These are phyloP conservation scores for Agriopis leucophaearia DNA, from an alignment of 2,888 invertebrate species.

Conservation along the genomic window DNA sequence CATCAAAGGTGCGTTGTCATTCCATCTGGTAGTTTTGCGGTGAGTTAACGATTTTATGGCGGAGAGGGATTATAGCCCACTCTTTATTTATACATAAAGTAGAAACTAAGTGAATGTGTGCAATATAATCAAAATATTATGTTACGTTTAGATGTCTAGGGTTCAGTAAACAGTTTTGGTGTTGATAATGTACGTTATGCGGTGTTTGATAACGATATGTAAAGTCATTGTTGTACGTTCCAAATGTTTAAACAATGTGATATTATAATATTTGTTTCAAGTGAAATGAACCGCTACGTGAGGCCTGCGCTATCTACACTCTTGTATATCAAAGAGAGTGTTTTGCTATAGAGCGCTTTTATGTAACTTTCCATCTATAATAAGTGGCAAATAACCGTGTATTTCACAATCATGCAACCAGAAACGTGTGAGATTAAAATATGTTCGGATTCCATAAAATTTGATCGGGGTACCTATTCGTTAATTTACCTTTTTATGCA, in stretches of 20 bases:
- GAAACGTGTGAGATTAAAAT: no score
- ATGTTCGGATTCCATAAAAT: no score
- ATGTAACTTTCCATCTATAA: constrained; percentile 51
- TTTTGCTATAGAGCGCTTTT: constrained; percentile 27
- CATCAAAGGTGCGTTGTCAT: constrained; percentile 75
- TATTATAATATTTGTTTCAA: constrained; percentile 34
- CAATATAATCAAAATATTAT: constrained; percentile 78
- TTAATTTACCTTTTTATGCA: no score
- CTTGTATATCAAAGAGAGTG: constrained; percentile 42
- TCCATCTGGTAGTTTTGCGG: constrained; percentile 84
- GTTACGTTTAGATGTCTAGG: constrained; percentile 68
- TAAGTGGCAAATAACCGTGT: constrained; percentile 26
- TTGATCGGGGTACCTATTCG: no score
- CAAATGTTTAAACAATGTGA: constrained; percentile 32
- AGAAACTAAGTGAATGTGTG: constrained; percentile 80
- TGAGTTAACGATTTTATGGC: constrained; percentile 86
- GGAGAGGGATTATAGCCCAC: constrained; percentile 86
- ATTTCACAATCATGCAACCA: background rate
- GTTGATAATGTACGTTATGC: constrained; percentile 58
- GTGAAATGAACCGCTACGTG: constrained; percentile 43
- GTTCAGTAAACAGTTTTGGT: constrained; percentile 59
- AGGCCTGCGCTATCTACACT: constrained; percentile 44
- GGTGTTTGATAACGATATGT: constrained; percentile 44
- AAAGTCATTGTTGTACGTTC: constrained; percentile 37
- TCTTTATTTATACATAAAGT: constrained; percentile 70